Evolutionary conservation across 2,888 invertebrate genomes (phyloP).

Genomic region (Euzophera pinguis): DNA sequence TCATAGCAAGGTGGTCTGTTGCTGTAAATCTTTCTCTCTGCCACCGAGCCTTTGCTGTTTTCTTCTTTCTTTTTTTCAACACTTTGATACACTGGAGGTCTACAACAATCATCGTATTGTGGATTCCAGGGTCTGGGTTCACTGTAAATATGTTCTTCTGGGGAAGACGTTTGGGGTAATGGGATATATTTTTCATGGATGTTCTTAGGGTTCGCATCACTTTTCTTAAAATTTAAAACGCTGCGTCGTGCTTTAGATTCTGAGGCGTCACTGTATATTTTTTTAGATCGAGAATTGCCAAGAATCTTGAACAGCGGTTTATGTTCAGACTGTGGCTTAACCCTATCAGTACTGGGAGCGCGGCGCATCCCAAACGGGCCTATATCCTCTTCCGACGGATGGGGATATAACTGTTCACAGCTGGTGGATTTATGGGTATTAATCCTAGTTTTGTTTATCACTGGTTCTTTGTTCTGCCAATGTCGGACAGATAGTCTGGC

Average conservation of each 20-base stretch:
- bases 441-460: constrained; percentile 58
- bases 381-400: constrained; percentile 53
- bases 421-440: constrained; percentile 69
- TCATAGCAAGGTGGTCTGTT: constrained; percentile 73
- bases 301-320: constrained; percentile 69
- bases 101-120: constrained; percentile 62
- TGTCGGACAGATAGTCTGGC: constrained; percentile 76
- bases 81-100: constrained; percentile 69
- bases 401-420: constrained; percentile 72
- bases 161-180: constrained; percentile 53
- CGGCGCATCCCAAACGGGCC: constrained; percentile 63
- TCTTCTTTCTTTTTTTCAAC: constrained; percentile 65
- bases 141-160: constrained; percentile 64
- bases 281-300: constrained; percentile 64
- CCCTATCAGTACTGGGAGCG: constrained; percentile 72
- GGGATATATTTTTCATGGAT: constrained; percentile 74
- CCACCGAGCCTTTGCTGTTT: constrained; percentile 39
- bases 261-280: constrained; percentile 53
- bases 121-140: constrained; percentile 64
- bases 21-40: constrained; percentile 59
- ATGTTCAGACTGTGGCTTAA: constrained; percentile 59
- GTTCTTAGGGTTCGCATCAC: constrained; percentile 55
- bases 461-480: constrained; percentile 73
- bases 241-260: constrained; percentile 62
- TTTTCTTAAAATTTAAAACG: constrained; percentile 67